Evolutionary conservation across 2,113 vertebrate species (phyloP).

Genomic region (Cyanistes caeruleus): DNA sequence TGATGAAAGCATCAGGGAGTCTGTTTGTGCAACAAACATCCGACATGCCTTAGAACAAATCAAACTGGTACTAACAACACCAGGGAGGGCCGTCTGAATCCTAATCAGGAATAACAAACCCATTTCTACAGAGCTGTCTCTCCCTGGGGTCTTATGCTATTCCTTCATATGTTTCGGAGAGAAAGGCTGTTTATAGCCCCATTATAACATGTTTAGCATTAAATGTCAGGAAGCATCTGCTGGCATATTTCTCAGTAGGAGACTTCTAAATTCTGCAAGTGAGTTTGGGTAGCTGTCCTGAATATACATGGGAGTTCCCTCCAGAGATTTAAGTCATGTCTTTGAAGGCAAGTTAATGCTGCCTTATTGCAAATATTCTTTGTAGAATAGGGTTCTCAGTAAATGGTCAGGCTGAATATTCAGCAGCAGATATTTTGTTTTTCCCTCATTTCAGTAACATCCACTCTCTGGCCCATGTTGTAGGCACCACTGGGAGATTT

Average conservation of each 20-base stretch:
- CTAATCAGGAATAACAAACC: not conserved
- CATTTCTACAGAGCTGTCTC: not conserved
- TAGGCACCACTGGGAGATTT: not conserved
- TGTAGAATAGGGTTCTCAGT: not conserved
- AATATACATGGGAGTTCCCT: conserved; percentile 46
- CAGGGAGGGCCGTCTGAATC: not conserved
- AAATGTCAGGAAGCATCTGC: conserved; percentile 57
- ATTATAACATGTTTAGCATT: conserved; percentile 34
- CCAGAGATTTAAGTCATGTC: not conserved
- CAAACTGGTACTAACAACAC: not conserved
- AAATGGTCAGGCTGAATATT: not conserved
- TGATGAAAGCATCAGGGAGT: not conserved
- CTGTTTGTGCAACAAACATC: not conserved
- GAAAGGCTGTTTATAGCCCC: conserved; percentile 50
- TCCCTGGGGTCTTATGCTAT: conserved; percentile 11
- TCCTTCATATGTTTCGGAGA: not conserved
- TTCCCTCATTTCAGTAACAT: not conserved
- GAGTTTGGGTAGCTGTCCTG: not conserved
- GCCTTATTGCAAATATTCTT: not conserved
- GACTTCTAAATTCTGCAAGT: conserved; percentile 31
- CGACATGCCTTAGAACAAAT: not conserved
- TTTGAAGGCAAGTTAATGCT: conserved; percentile 11
- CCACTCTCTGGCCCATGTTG: not conserved
- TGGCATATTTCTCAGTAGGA: conserved; percentile 25
- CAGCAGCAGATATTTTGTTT: not conserved